phyloP scores from a whole-genome alignment of 2,797 vertebrate genomes.

The Vireo griseus region DNA sequence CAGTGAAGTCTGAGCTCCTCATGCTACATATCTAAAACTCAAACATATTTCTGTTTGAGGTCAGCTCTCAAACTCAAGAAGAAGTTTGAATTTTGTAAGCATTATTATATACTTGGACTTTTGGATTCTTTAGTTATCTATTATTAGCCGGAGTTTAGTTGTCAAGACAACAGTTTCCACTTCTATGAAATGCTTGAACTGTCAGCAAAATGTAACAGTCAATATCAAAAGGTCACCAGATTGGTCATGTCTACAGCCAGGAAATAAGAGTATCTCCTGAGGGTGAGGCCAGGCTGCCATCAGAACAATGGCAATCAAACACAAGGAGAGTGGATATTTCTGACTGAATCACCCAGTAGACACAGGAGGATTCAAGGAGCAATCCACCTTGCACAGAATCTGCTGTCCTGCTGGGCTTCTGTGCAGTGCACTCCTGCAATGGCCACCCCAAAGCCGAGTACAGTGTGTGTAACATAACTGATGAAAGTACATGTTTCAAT shows the following conservation, averaged over 20 bases:
- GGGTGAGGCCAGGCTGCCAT: neutral
- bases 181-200: constrained; percentile 19
- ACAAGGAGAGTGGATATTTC: neutral
- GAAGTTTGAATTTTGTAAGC: neutral
- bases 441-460: neutral
- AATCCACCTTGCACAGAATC: neutral
- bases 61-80: neutral
- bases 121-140: constrained; percentile 35
- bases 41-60: neutral
- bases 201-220: constrained; percentile 6
- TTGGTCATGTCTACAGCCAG: neutral
- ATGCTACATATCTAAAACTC: neutral
- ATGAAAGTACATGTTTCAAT: accelerated
- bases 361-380: neutral
- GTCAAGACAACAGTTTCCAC: constrained; percentile 59
- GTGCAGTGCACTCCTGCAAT: neutral
- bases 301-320: neutral
- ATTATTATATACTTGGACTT: constrained; percentile 16
- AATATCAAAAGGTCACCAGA: constrained; percentile 9
- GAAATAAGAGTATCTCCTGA: neutral
- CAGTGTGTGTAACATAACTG: accelerated
- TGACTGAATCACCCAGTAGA: neutral
- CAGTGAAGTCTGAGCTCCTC: neutral
- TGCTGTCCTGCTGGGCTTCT: neutral
- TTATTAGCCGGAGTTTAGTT: constrained; percentile 51